Evolutionary conservation across 1,140 invertebrate genomes (phyloP).

Genomic region (Calycopis cecrops): DNA sequence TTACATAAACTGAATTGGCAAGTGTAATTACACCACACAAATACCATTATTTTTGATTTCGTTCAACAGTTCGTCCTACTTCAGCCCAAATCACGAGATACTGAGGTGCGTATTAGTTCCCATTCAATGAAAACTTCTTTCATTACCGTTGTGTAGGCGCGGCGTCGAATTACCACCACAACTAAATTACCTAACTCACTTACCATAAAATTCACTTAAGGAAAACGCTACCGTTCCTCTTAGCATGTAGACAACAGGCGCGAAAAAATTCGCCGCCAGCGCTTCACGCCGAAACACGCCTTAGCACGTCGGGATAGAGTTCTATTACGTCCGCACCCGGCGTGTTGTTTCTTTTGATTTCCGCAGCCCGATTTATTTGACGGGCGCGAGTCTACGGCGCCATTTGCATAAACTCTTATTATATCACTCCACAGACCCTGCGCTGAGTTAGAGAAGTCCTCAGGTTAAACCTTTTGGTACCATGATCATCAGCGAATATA

Average conservation of each 20-base stretch:
- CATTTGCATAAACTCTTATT: slow-evolving; percentile 6
- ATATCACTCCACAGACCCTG: not conserved
- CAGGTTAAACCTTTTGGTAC: no score
- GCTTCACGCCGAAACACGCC: not conserved
- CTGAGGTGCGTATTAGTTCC: no score
- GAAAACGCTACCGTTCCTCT: slow-evolving; percentile 1
- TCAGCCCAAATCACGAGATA: no score
- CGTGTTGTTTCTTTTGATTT: slow-evolving; percentile 3
- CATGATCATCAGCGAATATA: no score
- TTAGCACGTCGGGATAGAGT: not conserved
- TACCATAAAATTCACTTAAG: slow-evolving; percentile 7
- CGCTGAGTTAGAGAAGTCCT: no score
- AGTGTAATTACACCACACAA: no score
- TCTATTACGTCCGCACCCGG: not conserved
- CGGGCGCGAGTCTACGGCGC: not conserved
- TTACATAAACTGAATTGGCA: no score
- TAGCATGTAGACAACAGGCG: not conserved
- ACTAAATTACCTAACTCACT: not conserved
- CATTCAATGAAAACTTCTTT: no score
- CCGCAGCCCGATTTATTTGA: slow-evolving; percentile 5
- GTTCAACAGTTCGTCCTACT: no score
- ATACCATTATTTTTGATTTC: no score
- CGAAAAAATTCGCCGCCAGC: not conserved
- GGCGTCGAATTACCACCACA: no score
- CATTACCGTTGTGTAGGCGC: no score